Conservation (phyloP, 1,140 invertebrate species). For the Drosophila mauritiana region DNA sequence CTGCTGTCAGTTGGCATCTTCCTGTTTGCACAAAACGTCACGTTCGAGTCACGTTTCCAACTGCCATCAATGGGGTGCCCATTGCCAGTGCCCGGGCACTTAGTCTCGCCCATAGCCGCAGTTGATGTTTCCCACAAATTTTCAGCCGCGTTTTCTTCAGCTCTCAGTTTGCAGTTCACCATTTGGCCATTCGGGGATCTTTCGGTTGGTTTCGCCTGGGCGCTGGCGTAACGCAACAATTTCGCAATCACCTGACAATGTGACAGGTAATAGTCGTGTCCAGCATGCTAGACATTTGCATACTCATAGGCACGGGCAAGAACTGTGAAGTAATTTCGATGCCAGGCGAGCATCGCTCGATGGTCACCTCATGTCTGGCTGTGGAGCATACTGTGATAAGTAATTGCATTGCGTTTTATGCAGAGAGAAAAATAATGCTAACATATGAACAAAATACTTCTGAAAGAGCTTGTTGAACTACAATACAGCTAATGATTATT, state of each 20-base stretch:
- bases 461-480: too few relatives aligned
- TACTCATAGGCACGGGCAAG: constrained; percentile 46
- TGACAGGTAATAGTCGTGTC: constrained; percentile 83
- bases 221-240: constrained; percentile 80
- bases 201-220: constrained; percentile 12
- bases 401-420: constrained; percentile 72
- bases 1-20: constrained; percentile 77
- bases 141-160: constrained; percentile 59
- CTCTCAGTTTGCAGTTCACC: constrained; percentile 15
- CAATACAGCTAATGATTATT: too few relatives aligned
- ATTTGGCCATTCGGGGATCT: constrained; percentile 27
- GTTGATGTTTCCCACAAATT: constrained; percentile 83
- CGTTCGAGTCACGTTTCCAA: constrained; percentile 81
- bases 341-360: constrained; percentile 39
- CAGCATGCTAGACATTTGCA: constrained; percentile 73
- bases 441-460: neutral
- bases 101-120: constrained; percentile 62
- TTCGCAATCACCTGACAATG: constrained; percentile 83
- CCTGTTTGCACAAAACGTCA: constrained; percentile 82
- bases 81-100: constrained; percentile 29
- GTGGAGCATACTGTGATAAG: constrained; percentile 77
- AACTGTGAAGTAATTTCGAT: constrained; percentile 73
- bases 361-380: constrained; percentile 35
- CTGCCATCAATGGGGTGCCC: constrained; percentile 57
- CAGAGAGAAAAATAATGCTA: constrained; percentile 2